Evolutionary conservation across 35 echinoderm and acorn worm genomes (phyloP), one percentile per base, ranked within the genome.

Genomic region (Apostichopus japonicus): DNA sequence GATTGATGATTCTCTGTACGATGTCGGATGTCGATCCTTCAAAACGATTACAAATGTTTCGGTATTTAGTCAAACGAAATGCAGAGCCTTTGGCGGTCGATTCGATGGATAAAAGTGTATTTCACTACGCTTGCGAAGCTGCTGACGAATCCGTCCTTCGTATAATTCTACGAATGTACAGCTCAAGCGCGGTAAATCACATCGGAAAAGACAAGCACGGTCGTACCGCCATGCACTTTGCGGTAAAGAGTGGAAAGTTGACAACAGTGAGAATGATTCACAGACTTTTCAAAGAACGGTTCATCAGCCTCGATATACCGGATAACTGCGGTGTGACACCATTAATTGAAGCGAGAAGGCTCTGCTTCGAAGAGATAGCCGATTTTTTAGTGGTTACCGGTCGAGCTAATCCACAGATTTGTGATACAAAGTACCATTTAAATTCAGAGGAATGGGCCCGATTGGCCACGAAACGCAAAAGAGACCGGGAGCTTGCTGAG

Each of bases 11-110:
- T 4, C 51, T 93, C 8, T 92, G 93, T 13, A 80, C 24, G 21
- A 75, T 96, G 22, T 54, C 84, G 10, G 65, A 94, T n/a, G 84
- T 84, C 9, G 93, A 96, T 10, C 54, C 79, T 9, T 54, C 33
- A 8, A 96, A 94, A 79, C 71, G 95, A 44, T 92, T 90, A n/a
- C 90, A 92, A 9, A 96, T 96, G 95, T 96, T 96, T 24, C 81
- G 93, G 6, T 94, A 90, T 79, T 73, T 96, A 16, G 16, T 96
- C 5, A 91, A 94, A 14, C 90, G 90, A 17, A 90, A 78, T 21
- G 90, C 95, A 4, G 95, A 96, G 33, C 92, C 90, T 19, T 53
- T 96, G 21, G 95, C 94, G 19, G 53, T 90, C 11, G 92, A 96
- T 53, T 55, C 80, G 62, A 87, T 92, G 17, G 84, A 88, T 27